A percentile compares a stretch with the other conserved stretches of the same genome.
These are phyloP conservation scores for Polypterus bichir DNA, from an alignment of 2,113 vertebrate species.

Conservation along the genomic window DNA sequence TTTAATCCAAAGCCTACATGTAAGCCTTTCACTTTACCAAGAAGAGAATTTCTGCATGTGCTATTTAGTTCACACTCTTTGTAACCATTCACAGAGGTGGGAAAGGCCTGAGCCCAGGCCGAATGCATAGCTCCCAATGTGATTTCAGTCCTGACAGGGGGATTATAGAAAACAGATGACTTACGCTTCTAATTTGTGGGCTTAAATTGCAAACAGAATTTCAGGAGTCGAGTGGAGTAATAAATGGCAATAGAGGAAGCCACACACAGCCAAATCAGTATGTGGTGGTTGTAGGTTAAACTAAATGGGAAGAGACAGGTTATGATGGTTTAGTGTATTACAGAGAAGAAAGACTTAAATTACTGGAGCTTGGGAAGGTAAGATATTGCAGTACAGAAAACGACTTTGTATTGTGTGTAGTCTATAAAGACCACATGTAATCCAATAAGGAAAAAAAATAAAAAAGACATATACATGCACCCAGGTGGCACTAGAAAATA, in stretches of 20 bases:
- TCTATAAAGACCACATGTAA: constrained; percentile 46
- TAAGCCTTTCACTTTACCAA: too few relatives aligned
- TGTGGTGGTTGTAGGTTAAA: constrained; percentile 77
- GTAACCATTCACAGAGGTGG: constrained; percentile 55
- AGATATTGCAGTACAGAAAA: constrained; percentile 44
- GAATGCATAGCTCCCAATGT: constrained; percentile 67
- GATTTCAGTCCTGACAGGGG: constrained; percentile 81
- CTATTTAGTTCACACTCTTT: constrained; percentile 33
- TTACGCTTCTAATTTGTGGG: constrained; percentile 97
- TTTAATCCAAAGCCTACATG: too few relatives aligned
- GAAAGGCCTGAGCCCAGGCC: constrained; percentile 44
- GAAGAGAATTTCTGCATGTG: neutral
- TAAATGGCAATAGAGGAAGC: constrained; percentile 77
- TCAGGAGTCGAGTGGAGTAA: constrained; percentile 85
- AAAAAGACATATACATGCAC: neutral
- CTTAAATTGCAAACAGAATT: constrained; percentile 99
- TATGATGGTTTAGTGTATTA: constrained; percentile 80
- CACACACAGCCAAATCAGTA: constrained; percentile 72
- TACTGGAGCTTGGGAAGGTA: constrained; percentile 65
- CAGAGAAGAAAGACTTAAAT: constrained; percentile 73
- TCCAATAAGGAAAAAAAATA: constrained; percentile 13
- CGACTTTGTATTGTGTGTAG: constrained; percentile 55
- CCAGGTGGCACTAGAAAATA: too few relatives aligned
- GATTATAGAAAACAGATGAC: constrained; percentile 98
- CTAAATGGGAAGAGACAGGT: constrained; percentile 78